Evolutionary conservation across 1,140 invertebrate species (phyloP).

Genomic region (Mesaphorura yosii): DNA sequence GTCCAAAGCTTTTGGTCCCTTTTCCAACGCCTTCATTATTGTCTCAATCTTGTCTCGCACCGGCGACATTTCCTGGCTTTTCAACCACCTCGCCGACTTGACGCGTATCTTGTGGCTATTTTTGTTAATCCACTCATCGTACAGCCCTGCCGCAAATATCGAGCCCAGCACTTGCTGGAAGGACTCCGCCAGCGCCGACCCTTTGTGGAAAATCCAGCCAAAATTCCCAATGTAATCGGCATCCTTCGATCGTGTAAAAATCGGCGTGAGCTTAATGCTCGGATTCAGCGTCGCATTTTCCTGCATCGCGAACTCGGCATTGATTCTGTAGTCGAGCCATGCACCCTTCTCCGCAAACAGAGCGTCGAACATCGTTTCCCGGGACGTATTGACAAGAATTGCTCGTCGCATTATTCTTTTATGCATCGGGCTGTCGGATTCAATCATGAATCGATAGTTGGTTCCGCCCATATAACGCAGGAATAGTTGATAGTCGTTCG

Average conservation of each 20-base stretch:
- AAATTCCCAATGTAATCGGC: not conserved
- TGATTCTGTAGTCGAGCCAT: not conserved
- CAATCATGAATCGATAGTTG: not conserved
- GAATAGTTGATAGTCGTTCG: not conserved
- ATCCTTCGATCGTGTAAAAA: not conserved
- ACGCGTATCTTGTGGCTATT: not conserved
- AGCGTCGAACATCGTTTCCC: not conserved
- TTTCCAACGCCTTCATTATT: not conserved
- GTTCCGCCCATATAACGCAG: not conserved
- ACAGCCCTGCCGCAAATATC: not conserved
- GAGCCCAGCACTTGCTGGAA: not conserved
- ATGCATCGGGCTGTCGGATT: not conserved
- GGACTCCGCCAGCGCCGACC: not conserved
- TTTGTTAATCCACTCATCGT: not conserved
- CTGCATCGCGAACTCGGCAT: not conserved
- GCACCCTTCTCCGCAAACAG: not conserved
- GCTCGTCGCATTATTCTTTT: not conserved
- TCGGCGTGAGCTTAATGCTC: not conserved
- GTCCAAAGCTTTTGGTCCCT: not conserved
- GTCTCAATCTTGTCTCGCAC: not conserved
- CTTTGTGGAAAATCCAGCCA: not conserved
- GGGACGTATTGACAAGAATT: not conserved
- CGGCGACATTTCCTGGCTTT: not conserved
- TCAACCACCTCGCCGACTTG: not conserved
- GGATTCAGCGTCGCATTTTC: not conserved